A percentile compares a stretch with the other conserved stretches of the same genome.
phyloP scores from a whole-genome alignment of 2,797 vertebrate species.

The Malurus splendens region DNA sequence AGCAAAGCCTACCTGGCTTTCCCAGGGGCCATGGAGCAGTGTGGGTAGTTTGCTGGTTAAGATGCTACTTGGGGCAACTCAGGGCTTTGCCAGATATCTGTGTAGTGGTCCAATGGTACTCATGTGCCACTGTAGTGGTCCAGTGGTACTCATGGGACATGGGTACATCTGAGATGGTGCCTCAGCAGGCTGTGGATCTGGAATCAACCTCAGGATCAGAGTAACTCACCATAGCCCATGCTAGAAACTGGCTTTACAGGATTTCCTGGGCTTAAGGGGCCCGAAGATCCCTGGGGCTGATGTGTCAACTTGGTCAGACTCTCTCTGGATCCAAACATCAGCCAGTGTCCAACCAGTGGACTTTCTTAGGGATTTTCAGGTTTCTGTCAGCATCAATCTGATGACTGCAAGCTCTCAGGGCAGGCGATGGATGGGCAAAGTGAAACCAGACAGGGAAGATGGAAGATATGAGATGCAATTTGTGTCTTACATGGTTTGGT shows the following conservation, averaged over 20 bases:
- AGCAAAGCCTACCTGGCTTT: not conserved
- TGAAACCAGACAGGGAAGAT: not conserved
- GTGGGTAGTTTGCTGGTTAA: not conserved
- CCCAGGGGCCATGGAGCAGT: not conserved
- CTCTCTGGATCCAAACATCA: not conserved
- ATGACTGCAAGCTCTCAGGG: not conserved
- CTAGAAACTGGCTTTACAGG: not conserved
- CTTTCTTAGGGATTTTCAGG: not conserved
- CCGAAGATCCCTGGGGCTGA: not conserved
- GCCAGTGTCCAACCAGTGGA: not conserved
- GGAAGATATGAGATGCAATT: not conserved
- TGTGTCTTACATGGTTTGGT: not conserved
- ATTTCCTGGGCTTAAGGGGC: not conserved
- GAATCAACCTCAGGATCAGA: not conserved
- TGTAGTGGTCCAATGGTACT: too few species aligned
- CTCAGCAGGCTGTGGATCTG: not conserved
- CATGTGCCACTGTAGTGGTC: too few species aligned
- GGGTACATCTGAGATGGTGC: not conserved
- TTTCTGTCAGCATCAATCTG: not conserved
- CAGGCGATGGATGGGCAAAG: not conserved
- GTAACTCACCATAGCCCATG: not conserved
- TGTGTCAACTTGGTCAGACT: accelerated
- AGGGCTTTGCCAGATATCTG: not conserved
- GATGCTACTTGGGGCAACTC: not conserved
- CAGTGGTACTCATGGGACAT: not conserved